Percentiles rank a stretch among this genome's conserved stretches.
Conservation (phyloP, 2,888 invertebrate genomes). For the Spisula subtruncata region DNA sequence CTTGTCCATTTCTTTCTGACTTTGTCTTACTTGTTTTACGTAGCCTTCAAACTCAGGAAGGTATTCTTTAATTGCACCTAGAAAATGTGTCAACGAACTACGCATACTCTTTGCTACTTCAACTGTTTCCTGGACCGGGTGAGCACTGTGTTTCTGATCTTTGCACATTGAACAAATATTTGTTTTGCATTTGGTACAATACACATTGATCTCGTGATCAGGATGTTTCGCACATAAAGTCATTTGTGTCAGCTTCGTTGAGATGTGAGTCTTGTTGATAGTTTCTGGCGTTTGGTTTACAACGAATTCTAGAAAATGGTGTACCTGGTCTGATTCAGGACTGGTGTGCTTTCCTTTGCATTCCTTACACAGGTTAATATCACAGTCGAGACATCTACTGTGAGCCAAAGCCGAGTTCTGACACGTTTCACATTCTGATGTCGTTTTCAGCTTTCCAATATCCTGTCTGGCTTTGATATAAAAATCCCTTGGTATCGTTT, state of each 20-base stretch:
- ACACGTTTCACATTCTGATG: constrained; percentile 72
- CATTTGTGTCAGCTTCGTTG: constrained; percentile 58
- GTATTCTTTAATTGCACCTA: constrained; percentile 76
- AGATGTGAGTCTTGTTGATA: constrained; percentile 43
- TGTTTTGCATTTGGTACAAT: constrained; percentile 65
- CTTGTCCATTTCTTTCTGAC: constrained; percentile 70
- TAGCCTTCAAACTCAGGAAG: constrained; percentile 74
- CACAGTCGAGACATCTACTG: constrained; percentile 76
- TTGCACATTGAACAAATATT: constrained; percentile 67
- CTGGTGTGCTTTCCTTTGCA: constrained; percentile 69
- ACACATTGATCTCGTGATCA: constrained; percentile 51
- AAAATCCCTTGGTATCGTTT: constrained; percentile 68
- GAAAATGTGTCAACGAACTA: constrained; percentile 71
- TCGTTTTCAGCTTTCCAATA: constrained; percentile 67
- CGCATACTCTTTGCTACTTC: constrained; percentile 71
- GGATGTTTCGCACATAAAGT: constrained; percentile 57
- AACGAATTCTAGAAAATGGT: constrained; percentile 72
- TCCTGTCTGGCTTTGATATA: constrained; percentile 74
- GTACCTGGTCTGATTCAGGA: constrained; percentile 67
- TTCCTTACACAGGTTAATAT: constrained; percentile 69
- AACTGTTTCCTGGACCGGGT: constrained; percentile 70
- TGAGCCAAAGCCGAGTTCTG: constrained; percentile 54
- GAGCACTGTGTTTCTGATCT: constrained; percentile 73
- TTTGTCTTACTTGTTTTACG: constrained; percentile 65
- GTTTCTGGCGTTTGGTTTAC: constrained; percentile 56